These are phyloP conservation scores for Tragelaphus scriptus DNA, from an alignment of 2,113 vertebrate genomes.

Conservation along the genomic window DNA sequence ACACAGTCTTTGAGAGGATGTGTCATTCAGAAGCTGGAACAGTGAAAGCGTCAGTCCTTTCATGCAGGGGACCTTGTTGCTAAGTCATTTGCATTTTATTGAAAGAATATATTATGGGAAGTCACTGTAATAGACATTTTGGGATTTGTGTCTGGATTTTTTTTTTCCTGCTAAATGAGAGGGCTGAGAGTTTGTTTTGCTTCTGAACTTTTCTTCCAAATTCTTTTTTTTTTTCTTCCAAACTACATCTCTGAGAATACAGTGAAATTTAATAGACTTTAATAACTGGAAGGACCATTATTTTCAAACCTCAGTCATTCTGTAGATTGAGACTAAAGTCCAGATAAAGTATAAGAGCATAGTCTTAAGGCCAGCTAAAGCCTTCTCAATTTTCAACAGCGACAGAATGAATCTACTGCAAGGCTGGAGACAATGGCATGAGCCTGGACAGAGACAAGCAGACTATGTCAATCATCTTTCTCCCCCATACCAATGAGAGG, in stretches of 20 bases:
- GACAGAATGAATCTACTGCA: not conserved
- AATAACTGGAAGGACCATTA: not conserved
- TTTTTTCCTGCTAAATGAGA: not conserved
- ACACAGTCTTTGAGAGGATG: not conserved
- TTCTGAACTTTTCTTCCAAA: not conserved
- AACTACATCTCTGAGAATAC: not conserved
- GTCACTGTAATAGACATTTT: not conserved
- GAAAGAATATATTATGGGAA: not conserved
- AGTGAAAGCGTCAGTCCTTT: not conserved
- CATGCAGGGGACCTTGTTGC: not conserved
- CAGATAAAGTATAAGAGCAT: not conserved
- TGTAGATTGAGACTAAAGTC: not conserved
- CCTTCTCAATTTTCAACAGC: not conserved
- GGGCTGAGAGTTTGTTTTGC: not conserved
- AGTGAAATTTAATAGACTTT: not conserved
- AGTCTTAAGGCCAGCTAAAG: not conserved
- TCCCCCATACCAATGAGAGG: not conserved
- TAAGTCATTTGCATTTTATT: not conserved
- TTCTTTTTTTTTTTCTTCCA: not conserved
- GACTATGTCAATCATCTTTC: not conserved
- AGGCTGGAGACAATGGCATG: not conserved
- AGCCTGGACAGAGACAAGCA: not conserved
- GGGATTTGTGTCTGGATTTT: not conserved
- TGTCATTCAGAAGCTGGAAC: not conserved
- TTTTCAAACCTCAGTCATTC: not conserved